Evolutionary conservation across 2,797 vertebrate species (phyloP), one percentile per base, ranked within the genome.

Genomic region (Sphenodon punctatus): DNA sequence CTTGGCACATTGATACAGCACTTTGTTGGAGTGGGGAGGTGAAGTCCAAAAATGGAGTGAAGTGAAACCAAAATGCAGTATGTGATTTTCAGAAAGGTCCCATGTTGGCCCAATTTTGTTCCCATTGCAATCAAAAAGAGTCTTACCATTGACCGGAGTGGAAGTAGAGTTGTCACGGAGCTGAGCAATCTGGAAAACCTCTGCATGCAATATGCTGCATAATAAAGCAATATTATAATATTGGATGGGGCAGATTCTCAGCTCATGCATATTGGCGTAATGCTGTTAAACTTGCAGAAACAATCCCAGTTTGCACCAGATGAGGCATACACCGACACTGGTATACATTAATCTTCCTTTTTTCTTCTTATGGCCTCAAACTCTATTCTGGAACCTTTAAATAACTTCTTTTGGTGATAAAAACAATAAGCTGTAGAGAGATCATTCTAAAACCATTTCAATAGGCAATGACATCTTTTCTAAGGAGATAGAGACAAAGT

Each of bases 31-130:
- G 3, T 2, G 67, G 20, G 43, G 51, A 84, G 22, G 74, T 16
- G 51, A 70, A 73, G 58, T 73, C 34, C 48, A 77, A 73, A 84
- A 22, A 46, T 2, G 58, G 63, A 22, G 73, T 59, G 68, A 71
- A 32, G 30, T 69, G 42, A 23, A 80, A 7, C 6, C 13, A 43
- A 39, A 8, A 32, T 10, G 30, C 56, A 41, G 7, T 58, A 20
- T 19, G 61, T 22, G 20, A 5, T 38, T 51, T n/a, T 51, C n/a
- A 16, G 51, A 27, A 27, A 49, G 8, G 7, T n/a, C 27, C 8
- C 2, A n/a, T 17, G 8, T 51, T 46, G 19, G 39, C 16, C 75
- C 17, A 61, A 17, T 13, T 73, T 34, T 30, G 4, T 25, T 64
- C 36, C 73, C 34, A 32, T 45, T 23, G 23, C 38, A 43, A 10